A percentile compares a stretch with the other conserved stretches of the same genome.
phyloP scores from a whole-genome alignment of 2,888 invertebrate genomes.

The Stictocephala bisonia region DNA sequence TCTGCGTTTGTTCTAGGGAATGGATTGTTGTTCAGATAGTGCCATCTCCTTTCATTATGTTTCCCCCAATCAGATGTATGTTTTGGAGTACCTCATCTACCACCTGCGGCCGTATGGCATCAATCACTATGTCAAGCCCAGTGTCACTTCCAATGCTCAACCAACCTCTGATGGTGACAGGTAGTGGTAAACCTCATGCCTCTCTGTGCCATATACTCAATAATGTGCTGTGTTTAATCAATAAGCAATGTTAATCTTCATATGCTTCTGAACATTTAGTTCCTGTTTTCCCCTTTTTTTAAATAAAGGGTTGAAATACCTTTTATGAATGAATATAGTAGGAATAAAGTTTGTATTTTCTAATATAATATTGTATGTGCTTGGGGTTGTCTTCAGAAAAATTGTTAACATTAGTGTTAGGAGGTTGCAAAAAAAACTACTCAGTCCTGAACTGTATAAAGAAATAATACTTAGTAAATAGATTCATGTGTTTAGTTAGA shows the following conservation, averaged over 20 bases:
- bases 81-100: constrained; percentile 93
- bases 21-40: constrained; percentile 91
- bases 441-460: too few relatives aligned
- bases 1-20: constrained; percentile 76
- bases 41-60: constrained; percentile 96
- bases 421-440: too few relatives aligned
- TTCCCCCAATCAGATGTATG: constrained; percentile 89
- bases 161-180: not conserved
- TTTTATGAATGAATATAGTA: too few relatives aligned
- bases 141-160: not conserved
- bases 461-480: too few relatives aligned
- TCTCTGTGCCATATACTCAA: constrained; percentile 26
- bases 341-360: too few relatives aligned
- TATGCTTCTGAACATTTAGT: too few relatives aligned
- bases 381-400: too few relatives aligned
- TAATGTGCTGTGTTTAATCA: constrained; percentile 7
- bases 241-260: constrained; percentile 7
- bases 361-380: too few relatives aligned
- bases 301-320: too few relatives aligned
- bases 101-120: constrained; percentile 76
- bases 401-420: too few relatives aligned
- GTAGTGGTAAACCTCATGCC: constrained; percentile 4
- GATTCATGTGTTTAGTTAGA: too few relatives aligned
- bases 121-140: constrained; percentile 28
- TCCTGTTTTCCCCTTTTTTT: too few relatives aligned